A percentile compares a stretch with the other conserved stretches of the same genome.
Conservation (phyloP, 2,113 vertebrate species). For the Ameiurus melas region DNA sequence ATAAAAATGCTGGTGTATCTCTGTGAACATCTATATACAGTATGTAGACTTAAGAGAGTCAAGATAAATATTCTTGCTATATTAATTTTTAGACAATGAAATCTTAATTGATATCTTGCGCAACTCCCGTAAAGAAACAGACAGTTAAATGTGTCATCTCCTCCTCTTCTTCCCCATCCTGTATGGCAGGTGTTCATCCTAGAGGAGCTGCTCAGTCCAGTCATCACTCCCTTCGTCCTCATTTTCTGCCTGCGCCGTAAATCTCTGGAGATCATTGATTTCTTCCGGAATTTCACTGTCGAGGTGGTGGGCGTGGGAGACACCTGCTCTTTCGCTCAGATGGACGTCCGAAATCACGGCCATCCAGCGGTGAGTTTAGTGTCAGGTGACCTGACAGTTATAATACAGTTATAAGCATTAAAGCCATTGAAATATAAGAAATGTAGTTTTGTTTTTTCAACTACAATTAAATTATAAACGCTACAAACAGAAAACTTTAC, state of each 20-base stretch:
- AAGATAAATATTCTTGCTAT: background rate
- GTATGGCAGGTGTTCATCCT: conserved; percentile 87
- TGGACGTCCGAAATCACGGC: conserved; percentile 97
- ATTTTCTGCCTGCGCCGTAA: conserved; percentile 94
- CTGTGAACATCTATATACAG: background rate
- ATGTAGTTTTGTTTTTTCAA: background rate
- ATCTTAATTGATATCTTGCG: background rate
- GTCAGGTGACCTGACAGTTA: background rate
- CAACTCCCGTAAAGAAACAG: background rate
- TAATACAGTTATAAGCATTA: background rate
- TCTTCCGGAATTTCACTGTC: conserved; percentile 97
- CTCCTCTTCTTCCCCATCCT: background rate
- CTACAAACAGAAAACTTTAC: background rate
- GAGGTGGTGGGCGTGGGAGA: conserved; percentile 96
- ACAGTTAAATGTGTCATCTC: background rate
- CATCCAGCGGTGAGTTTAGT: conserved; percentile 86
- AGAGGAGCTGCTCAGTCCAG: conserved; percentile 93
- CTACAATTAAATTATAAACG: background rate
- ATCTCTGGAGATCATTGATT: conserved; percentile 97
- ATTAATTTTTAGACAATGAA: background rate
- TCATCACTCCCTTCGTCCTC: conserved; percentile 94
- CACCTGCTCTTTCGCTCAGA: conserved; percentile 97
- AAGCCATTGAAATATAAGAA: background rate
- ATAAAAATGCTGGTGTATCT: background rate
- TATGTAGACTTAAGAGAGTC: background rate